Evolutionary conservation across 2,888 invertebrate species (phyloP), one percentile per base, ranked within the genome.

Genomic region (Exephanes ischioxanthus): DNA sequence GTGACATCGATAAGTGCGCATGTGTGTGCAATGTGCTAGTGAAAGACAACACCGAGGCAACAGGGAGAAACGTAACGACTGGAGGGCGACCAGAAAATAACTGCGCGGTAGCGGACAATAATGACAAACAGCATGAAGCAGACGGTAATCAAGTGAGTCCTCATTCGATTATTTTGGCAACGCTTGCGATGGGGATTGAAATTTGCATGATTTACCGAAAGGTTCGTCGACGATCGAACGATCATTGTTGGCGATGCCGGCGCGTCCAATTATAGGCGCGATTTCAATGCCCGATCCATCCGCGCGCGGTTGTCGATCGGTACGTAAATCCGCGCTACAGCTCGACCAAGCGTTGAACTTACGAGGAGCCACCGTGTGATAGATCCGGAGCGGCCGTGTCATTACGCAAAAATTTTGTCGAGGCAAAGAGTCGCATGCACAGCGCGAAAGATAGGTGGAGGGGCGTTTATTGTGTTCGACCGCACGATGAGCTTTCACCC

Each of bases 121-220:
- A 95, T 95, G 95, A 95, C 95, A 80, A 95, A 94, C 89, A 94
- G 94, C 87, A 95, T 95, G 92, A 95, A 95, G 91, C 95, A 95
- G 88, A 95, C 95, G 26, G 95, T 95, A 83, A 95, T 95, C 90
- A 95, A 95, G 95, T 95, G 94, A 95, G 95, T 94, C 87, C 81
- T 80, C 26, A 22, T 86, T 66, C 16, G 26, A 67, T 80, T 58
- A 30, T 76, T 51, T 14, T 30, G 6, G 19, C 51, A 33, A 33
- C 53, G 26, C 16, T 0, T 0, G 30, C 3, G 11, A 16, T 5
- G 7, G 16, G 2, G 14, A n/a, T 41, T n/a, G 11, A 19, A 41
- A 19, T 19, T 55, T 9, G 1, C 19, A 9, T 9, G 53, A 55
- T 19, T 9, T 11, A 1, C 41, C 41, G 11, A 41, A 41, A 3